phyloP scores from a whole-genome alignment of 2,888 invertebrate genomes.

The Hyalella azteca region DNA sequence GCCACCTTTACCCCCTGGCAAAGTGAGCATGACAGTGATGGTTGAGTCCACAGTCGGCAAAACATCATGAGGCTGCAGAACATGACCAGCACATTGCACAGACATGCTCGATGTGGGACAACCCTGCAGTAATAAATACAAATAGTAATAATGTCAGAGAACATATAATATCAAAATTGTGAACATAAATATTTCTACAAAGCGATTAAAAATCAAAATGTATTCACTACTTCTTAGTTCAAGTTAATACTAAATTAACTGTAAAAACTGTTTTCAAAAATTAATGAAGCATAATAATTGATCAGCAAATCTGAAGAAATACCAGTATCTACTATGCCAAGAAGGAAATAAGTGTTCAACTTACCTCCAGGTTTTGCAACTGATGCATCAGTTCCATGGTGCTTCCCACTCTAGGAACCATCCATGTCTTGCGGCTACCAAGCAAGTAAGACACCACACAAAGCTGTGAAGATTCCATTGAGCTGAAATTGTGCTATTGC shows the following conservation, averaged over 20 bases:
- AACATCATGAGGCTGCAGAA: conserved; percentile 11
- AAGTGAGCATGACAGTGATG: conserved; percentile 46
- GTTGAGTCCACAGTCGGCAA: neutral
- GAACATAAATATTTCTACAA: no score
- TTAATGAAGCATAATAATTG: no score
- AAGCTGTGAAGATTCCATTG: neutral
- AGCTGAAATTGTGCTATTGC: no score
- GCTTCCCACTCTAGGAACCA: neutral
- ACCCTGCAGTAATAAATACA: no score
- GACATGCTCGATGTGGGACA: conserved; percentile 15
- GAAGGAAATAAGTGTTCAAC: no score
- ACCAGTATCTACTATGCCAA: no score
- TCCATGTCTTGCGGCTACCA: neutral
- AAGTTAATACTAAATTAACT: neutral
- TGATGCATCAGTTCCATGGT: neutral
- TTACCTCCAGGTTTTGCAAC: neutral
- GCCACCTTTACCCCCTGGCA: conserved; percentile 62
- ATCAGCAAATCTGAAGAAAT: no score
- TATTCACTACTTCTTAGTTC: no score
- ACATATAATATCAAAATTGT: no score
- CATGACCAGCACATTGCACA: conserved; percentile 40
- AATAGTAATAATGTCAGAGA: no score
- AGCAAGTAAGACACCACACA: conserved; percentile 13
- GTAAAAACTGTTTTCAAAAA: neutral
- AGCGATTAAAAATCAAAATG: no score